Base-by-base conservation (phyloP, 2,888 invertebrate species). In the Plagodis pulveraria region DNA sequence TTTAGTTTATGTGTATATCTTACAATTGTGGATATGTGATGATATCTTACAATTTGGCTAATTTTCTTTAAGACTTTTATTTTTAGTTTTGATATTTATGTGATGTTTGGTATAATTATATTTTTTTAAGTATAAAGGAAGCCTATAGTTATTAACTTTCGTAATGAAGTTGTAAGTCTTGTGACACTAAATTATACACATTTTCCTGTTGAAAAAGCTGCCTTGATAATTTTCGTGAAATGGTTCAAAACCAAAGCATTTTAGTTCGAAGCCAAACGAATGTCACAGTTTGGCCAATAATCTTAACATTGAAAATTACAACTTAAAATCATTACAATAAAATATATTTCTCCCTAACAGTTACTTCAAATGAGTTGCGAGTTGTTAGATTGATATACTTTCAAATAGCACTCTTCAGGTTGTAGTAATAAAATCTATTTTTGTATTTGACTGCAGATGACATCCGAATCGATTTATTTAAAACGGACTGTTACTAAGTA, bases 401-500 rank as follows among this genome's bases (percentile, higher is more conserved):
- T 45, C 47, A 48, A 49, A 65, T 35, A 47, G 52, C 44, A 58
- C 50, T 44, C 59, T 58, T 49, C 68, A 2, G 4, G 6, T 40
- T 5, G 22, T 9, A 34, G 46, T n/a, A 34, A 56, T 63, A 68
- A 57, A 51, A 61, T 51, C 45, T 47, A 59, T 32, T 56, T 10
- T 61, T 56, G 41, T n/a, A 22, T 34, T 44, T 44, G 40, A 38
- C 12, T 11, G n/a, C 47, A 45, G 35, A 11, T 36, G 50, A 44
- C 75, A 81, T 78, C 76, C 69, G 72, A 82, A 86, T 87, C 86
- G 85, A 87, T 87, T 87, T 86, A 84, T 84, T 83, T 79, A 84
- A 87, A 83, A 81, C 86, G 82, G 84, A 83, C 83, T 90, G 88
- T 90, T 90, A 88, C 90, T 88, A 87, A 89, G 87, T 87, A 91